Base-by-base conservation (phyloP, 2,113 vertebrate genomes). In the Caretta caretta region DNA sequence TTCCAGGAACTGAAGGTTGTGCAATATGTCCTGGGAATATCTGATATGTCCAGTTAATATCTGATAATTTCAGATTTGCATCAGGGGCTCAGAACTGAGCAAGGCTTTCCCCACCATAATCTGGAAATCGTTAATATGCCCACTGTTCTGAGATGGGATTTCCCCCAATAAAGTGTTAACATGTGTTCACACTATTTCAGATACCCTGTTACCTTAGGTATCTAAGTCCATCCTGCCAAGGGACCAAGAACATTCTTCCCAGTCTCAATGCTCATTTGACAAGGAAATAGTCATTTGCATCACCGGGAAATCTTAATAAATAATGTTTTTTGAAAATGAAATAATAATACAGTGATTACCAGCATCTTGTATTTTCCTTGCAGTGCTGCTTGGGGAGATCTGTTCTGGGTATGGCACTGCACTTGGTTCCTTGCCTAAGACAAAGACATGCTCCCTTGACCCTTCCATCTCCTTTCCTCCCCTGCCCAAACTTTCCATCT, bases 281-380 rank as follows among this genome's bases (percentile, higher is more conserved):
- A 97, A 95, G 93, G 89, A 97, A 90, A 95, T 97, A 95, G 91
- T 94, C 95, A 88, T 92, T 95, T 96, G 83, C 92, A 5, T 94
- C 93, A 88, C 84, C 90, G 90, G 94, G 90, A 78, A 84, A n/a
- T 49, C 95, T 95, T 69, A 76, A 94, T 91, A 93, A 80, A 87
- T 81, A 62, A 49, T 38, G 8, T 2, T 25, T 93, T 93, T 84
- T 84, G 89, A 97, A 95, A 93, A 25, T 57, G 83, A 85, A 91
- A 88, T 76, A 87, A 35, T 35, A 65, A 62, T 29, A 96, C 42
- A 42, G 42, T 42, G 42, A 72, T 80, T 50, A n/a, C 20, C 22
- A 35, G 29, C 50, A n/a, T 51, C 50, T 80, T 53, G 78, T 51
- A 35, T 53, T 17, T 53, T 65, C 14, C 59, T 65, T 80, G 35